Conservation (phyloP, 2,888 invertebrate species). For the Aricia artaxerxes region DNA sequence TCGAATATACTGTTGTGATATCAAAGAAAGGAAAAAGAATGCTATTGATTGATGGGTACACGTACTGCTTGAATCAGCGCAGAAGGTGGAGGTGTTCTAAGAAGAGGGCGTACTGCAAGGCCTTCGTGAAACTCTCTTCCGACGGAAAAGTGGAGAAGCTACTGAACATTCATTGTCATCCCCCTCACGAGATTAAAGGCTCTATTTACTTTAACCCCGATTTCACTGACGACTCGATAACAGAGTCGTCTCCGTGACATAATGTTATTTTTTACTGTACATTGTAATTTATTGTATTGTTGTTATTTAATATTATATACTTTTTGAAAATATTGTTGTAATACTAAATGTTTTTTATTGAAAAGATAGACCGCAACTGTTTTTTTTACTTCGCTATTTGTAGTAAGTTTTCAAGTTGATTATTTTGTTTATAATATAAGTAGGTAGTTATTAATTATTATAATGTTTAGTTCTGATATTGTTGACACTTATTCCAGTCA, state of each 20-base stretch:
- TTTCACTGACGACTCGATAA: conserved; percentile 9
- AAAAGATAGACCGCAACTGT: not conserved
- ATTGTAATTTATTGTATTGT: conserved; percentile 15
- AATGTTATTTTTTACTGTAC: not conserved
- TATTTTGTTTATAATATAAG: not conserved
- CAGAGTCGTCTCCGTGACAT: not conserved
- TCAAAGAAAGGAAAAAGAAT: conserved; percentile 40
- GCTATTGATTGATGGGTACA: conserved; percentile 33
- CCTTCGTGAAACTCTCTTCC: conserved; percentile 36
- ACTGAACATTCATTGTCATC: conserved; percentile 45
- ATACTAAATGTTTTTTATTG: not conserved
- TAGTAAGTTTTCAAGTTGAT: not conserved
- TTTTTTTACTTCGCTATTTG: not conserved
- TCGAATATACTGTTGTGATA: conserved; percentile 37
- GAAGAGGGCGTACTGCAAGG: conserved; percentile 49
- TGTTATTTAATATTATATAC: conserved; percentile 5
- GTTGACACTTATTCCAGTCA: not conserved
- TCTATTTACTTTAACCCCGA: not conserved
- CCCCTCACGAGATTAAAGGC: conserved; percentile 7
- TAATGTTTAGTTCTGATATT: not conserved
- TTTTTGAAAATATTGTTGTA: not conserved
- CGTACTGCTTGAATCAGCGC: conserved; percentile 50
- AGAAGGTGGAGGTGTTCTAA: conserved; percentile 57
- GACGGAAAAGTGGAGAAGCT: conserved; percentile 40
- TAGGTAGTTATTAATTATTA: not conserved